Evolutionary conservation across 1,140 invertebrate species (phyloP).

Genomic region (Argopecten irradians): DNA sequence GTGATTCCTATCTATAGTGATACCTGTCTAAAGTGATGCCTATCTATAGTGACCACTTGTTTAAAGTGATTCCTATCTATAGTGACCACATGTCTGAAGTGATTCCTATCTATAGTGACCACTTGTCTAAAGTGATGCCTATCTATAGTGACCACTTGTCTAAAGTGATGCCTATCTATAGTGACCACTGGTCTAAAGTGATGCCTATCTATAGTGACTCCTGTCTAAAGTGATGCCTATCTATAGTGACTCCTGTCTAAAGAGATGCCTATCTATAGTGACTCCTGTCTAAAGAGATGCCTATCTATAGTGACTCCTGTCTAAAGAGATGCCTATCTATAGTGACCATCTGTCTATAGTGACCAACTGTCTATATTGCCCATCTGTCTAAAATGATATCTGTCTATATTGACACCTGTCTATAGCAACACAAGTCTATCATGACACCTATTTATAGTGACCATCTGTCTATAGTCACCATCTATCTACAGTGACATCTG

Average conservation of each 20-base stretch:
- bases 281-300: too few species aligned
- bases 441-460: too few species aligned
- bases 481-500: too few species aligned
- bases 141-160: background rate
- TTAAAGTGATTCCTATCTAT: background rate
- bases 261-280: too few species aligned
- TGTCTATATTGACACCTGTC: too few species aligned
- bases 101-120: background rate
- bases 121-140: too few species aligned
- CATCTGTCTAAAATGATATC: background rate
- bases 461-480: too few species aligned
- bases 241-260: too few species aligned
- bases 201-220: too few species aligned
- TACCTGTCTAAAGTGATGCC: background rate
- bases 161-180: background rate
- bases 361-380: background rate
- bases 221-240: too few species aligned
- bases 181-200: background rate
- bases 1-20: background rate
- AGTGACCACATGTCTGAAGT: background rate
- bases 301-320: too few species aligned
- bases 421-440: too few species aligned
- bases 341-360: background rate
- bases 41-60: background rate
- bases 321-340: background rate